phyloP scores from a whole-genome alignment of 2,888 invertebrate species.

The Danaus chrysippus region DNA sequence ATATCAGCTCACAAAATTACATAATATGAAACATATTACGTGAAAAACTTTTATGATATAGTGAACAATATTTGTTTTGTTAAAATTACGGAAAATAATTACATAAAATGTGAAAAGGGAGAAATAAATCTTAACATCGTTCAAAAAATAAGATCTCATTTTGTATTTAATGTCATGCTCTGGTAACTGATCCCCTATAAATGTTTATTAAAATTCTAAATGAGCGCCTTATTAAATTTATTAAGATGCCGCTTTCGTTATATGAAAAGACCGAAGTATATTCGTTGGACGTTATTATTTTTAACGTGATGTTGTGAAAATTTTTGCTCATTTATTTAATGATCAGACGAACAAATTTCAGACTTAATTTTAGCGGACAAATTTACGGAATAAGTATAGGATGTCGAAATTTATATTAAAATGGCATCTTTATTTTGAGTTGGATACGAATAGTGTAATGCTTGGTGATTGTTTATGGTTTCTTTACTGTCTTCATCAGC shows the following conservation, averaged over 20 bases:
- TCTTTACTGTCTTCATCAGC: too few relatives aligned
- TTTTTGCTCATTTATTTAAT: constrained; percentile 1
- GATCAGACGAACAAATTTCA: neutral
- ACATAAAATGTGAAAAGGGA: neutral
- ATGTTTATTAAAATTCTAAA: constrained; percentile 13
- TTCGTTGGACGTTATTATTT: neutral
- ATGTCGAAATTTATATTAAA: too few relatives aligned
- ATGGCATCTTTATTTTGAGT: too few relatives aligned
- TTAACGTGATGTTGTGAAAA: neutral
- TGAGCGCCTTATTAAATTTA: constrained; percentile 6
- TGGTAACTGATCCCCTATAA: constrained; percentile 10
- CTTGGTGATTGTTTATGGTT: too few relatives aligned
- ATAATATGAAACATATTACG: too few relatives aligned
- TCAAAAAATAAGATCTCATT: constrained; percentile 1
- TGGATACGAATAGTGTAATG: too few relatives aligned
- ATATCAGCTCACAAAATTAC: too few relatives aligned
- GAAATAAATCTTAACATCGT: constrained; percentile 1
- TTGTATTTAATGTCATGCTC: constrained; percentile 1
- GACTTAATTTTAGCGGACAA: constrained; percentile 7
- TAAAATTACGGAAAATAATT: neutral
- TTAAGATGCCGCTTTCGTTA: constrained; percentile 3
- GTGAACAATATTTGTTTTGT: neutral
- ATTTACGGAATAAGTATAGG: too few relatives aligned
- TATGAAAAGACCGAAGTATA: constrained; percentile 1
- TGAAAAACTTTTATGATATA: too few relatives aligned